Percentiles rank a stretch among this genome's conserved stretches.
These are phyloP conservation scores for Theristicus caerulescens DNA, from an alignment of 2,113 vertebrate species.

Conservation along the genomic window DNA sequence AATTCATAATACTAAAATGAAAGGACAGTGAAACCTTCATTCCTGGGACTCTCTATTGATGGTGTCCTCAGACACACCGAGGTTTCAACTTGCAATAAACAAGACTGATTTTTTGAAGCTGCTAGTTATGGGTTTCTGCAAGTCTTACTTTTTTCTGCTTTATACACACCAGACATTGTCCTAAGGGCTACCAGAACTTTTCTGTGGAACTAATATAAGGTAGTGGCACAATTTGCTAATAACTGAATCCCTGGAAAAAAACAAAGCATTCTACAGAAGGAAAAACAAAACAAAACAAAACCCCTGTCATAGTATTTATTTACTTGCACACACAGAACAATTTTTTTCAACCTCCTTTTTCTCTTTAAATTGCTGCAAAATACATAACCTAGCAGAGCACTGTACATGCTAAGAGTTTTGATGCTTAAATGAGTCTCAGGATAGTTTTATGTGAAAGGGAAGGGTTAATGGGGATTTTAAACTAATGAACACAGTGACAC, in stretches of 20 bases:
- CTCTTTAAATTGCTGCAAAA: constrained; percentile 30
- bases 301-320: neutral
- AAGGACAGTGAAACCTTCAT: constrained; percentile 12
- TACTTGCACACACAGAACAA: neutral
- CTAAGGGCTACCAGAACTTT: constrained; percentile 38
- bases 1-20: neutral
- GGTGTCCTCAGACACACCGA: neutral
- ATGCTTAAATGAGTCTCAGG: constrained; percentile 68
- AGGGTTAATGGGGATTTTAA: constrained; percentile 80
- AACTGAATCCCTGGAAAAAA: constrained; percentile 3
- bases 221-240: constrained; percentile 5
- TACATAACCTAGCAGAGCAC: constrained; percentile 17
- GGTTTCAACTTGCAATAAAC: constrained; percentile 41
- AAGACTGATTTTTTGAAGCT: constrained; percentile 26
- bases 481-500: constrained; percentile 82
- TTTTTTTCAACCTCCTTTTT: neutral
- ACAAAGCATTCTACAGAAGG: neutral
- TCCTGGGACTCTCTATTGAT: neutral
- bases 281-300: neutral
- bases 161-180: neutral
- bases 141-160: neutral
- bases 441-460: constrained; percentile 70
- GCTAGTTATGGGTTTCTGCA: neutral
- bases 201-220: constrained; percentile 1
- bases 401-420: constrained; percentile 44